Base-by-base conservation (phyloP, 2,113 vertebrate genomes). In the Amia ocellicauda region DNA sequence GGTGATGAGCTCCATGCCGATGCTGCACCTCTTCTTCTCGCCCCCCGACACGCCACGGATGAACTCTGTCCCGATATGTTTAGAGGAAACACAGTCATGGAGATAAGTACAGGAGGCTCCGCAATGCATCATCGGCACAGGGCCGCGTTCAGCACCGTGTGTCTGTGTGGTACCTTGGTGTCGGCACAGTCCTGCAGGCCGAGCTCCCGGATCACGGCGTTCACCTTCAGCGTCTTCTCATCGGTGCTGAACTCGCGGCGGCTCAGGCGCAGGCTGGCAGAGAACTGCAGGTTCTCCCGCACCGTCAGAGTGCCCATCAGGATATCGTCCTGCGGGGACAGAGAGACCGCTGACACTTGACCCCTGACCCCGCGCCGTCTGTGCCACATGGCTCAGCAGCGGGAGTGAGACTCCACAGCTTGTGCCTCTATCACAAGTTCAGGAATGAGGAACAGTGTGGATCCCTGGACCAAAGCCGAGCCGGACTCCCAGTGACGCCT, bases 1-100 rank as follows among this genome's bases (percentile, higher is more conserved):
- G 1, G 84, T 89, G 59, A 90, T 87, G 64, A 91, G 82, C 71
- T 91, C 89, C 89, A 89, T 87, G 7, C 89, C 90, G 3, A 91
- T 89, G 63, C 89, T 91, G 71, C 89, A 91, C 24, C 87, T 69
- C 74, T 91, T 91, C 67, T 86, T 84, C 74, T 91, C 90, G 2
- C 89, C 89, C 10, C 90, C 90, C 2, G 90, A 91, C 4, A 91
- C 78, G 0, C 90, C 88, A 7, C 88, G 85, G 58, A 89, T 65
- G 43, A 91, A 88, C 77, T 90, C 89, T 0, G 89, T 91, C 7
- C 90, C 90, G 49, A 90, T 89, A 85, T 88, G 66, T 51, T 19
- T 13, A 19, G 14, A 19, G 55, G 17, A 68, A 19, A 64, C 26
- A 69, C 58, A 63, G 55, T 23, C 7, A 13, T 24, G 19, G 16